A percentile compares a stretch with the other conserved stretches of the same genome.
Evolutionary conservation across 2,888 invertebrate genomes (phyloP).

Genomic region (Suillia variegata): DNA sequence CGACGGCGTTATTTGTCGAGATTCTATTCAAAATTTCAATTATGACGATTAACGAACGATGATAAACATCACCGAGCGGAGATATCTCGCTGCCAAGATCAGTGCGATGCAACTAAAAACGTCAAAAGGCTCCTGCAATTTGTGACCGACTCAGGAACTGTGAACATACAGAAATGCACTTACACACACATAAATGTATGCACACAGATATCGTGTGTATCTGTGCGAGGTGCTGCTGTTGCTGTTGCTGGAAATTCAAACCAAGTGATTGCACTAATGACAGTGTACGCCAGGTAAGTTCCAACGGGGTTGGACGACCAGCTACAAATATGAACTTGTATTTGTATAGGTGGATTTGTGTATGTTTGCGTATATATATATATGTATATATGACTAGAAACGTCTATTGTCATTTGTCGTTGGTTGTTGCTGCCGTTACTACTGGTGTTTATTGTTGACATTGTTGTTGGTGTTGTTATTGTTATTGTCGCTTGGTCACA

Average conservation of each 20-base stretch:
- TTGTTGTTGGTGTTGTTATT: constrained; percentile 30
- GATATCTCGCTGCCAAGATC: constrained; percentile 27
- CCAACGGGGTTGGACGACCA: neutral
- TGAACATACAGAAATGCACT: constrained; percentile 17
- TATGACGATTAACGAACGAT: neutral
- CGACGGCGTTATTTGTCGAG: no score
- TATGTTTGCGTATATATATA: no score
- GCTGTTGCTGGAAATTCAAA: constrained; percentile 44
- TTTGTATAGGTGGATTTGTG: constrained; percentile 20
- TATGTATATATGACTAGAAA: no score
- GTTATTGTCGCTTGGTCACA: constrained; percentile 51
- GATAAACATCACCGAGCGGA: no score
- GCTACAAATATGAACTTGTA: constrained; percentile 21
- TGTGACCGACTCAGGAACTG: constrained; percentile 18
- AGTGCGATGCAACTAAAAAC: constrained; percentile 25
- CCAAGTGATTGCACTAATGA: neutral
- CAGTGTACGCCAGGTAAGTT: neutral
- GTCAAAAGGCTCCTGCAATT: neutral
- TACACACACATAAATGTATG: constrained; percentile 22
- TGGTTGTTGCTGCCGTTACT: constrained; percentile 24
- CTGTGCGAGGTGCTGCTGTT: no score
- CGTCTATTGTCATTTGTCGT: neutral
- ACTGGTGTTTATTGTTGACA: constrained; percentile 46
- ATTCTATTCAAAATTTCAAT: no score
- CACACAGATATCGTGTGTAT: constrained; percentile 21